Evolutionary conservation across 2,888 invertebrate species (phyloP), one percentile per base, ranked within the genome.

Genomic region (Leptura quadrifasciata): DNA sequence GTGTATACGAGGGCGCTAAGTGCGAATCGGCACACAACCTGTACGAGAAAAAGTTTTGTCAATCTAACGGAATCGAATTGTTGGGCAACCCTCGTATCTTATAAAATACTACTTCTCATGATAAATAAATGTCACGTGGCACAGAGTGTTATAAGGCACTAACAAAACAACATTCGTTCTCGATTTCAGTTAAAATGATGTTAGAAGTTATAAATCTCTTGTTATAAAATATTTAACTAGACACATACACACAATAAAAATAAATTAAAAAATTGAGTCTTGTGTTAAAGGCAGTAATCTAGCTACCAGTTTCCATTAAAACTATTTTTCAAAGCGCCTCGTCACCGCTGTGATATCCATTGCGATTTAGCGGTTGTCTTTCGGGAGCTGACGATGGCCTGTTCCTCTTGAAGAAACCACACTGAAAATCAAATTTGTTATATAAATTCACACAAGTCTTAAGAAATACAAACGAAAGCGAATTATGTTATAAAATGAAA

Each of bases 351-450:
- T 90, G 89, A 83, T 92, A 93, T 63, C 94, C 94, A 84, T 94
- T 94, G 80, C 96, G 92, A 89, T 95, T 95, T 81, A 97, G 90
- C 1, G 96, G 96, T 87, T 96, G 95, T 68, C 96, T 92, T 91
- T 97, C 96, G 58, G 95, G 93, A 83, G 94, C 93, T 87, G 94
- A 94, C 0, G 94, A 92, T 64, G 97, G 97, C 27, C 97, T 93
- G 90, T 96, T 96, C 86, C 97, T 93, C 88, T 96, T 96, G 92
- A 97, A 97, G 93, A 97, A 97, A 77, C 97, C 97, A 88, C 95
- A 95, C 97, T 97, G 90, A 35, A 91, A 90, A 76, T 3, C 5
- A 24, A 24, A 74, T 76, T 35, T 35, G 15, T 24, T 24, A 15
- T 15, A 27, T 18, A 39, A 63, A 31, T 17, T 35, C 15, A 35